phyloP scores from a whole-genome alignment of 2,113 vertebrate genomes.

The Alligator mississippiensis region DNA sequence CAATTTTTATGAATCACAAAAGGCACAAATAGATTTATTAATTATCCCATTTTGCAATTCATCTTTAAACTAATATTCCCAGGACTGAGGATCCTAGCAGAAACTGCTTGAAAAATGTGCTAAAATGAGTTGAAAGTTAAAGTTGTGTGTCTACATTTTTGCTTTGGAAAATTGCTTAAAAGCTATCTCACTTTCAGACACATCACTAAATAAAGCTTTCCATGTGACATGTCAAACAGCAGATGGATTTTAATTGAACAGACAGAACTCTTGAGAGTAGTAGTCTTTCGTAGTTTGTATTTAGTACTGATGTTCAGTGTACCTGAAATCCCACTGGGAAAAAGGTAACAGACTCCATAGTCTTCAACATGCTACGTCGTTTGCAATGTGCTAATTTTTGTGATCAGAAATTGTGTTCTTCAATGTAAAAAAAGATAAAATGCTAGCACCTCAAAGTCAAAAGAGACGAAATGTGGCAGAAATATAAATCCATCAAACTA shows the following conservation, averaged over 20 bases:
- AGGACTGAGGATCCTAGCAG: background rate
- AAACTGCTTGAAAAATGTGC: background rate
- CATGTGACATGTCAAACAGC: background rate
- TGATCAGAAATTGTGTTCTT: background rate
- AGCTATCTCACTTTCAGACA: background rate
- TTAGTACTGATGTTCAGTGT: background rate
- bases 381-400: background rate
- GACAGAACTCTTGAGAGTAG: constrained; percentile 13
- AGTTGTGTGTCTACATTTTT: background rate
- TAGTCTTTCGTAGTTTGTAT: background rate
- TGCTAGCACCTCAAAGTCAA: background rate
- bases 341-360: background rate
- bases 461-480: background rate
- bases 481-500: background rate
- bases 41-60: background rate
- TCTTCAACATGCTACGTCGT: background rate
- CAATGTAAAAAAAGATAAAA: background rate
- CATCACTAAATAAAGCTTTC: background rate
- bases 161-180: background rate
- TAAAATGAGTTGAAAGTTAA: background rate
- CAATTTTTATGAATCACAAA: constrained; percentile 15
- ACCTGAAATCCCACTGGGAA: background rate
- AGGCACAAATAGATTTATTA: background rate
- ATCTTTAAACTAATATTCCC: background rate
- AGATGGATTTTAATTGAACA: constrained; percentile 4